These are phyloP conservation scores for Emydocephalus ijimae DNA, from an alignment of 2,113 vertebrate species.

Conservation along the genomic window DNA sequence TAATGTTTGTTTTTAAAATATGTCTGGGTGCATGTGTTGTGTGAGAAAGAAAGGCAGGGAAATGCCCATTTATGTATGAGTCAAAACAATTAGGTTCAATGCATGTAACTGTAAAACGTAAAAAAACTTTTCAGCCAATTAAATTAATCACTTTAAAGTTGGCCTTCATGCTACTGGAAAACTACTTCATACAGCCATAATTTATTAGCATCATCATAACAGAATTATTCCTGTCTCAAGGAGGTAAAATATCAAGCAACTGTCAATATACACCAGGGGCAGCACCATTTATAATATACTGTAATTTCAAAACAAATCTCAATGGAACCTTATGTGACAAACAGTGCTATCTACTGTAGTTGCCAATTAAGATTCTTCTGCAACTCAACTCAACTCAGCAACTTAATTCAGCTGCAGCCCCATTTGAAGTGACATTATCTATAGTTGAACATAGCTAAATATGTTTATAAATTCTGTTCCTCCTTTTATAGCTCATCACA, in stretches of 20 bases:
- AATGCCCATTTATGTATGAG: not conserved
- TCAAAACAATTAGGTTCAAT: not conserved
- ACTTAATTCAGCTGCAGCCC: not conserved
- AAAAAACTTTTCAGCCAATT: not conserved
- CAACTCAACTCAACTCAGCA: not conserved
- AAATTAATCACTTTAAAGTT: not conserved
- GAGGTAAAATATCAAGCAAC: slow-evolving; percentile 12
- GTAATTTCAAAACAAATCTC: not conserved
- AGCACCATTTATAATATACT: slow-evolving; percentile 20
- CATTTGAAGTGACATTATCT: not conserved
- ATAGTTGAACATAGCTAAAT: not conserved
- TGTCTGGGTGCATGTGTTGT: not conserved
- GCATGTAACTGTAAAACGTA: not conserved
- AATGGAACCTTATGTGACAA: not conserved
- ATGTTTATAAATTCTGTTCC: not conserved
- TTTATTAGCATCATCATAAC: slow-evolving; percentile 23
- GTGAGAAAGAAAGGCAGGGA: not conserved
- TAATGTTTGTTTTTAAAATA: not conserved
- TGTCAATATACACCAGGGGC: not conserved
- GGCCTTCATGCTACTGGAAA: slow-evolving; percentile 15
- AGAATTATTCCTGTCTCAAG: not conserved
- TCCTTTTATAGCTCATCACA: not conserved
- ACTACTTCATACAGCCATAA: slow-evolving; percentile 22
- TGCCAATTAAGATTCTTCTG: not conserved
- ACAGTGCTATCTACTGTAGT: not conserved